phyloP scores from a whole-genome alignment of 92 coral and sea anemone genomes.

The Chrysogorgia sp. region DNA sequence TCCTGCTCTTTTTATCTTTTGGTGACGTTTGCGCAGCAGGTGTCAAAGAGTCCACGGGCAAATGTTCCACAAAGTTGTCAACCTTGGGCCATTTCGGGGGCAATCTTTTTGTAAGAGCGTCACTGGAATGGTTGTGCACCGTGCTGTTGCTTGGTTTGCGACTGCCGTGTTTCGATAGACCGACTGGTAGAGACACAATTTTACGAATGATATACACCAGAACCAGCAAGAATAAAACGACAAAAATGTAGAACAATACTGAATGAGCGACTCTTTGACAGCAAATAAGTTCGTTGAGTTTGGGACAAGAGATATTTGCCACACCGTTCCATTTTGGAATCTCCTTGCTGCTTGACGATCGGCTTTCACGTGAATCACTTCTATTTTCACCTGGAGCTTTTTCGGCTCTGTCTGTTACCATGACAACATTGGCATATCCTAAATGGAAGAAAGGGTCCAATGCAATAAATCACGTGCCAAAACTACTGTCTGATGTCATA shows the following conservation, averaged over 20 bases:
- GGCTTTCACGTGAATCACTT: constrained; percentile 5
- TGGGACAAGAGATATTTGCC: constrained; percentile 24
- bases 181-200: constrained; percentile 60
- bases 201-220: constrained; percentile 88
- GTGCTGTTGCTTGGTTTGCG: constrained; percentile 16
- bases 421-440: constrained; percentile 32
- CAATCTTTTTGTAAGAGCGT: neutral
- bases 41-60: neutral
- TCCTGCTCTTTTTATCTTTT: constrained; percentile 10
- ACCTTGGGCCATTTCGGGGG: constrained; percentile 37
- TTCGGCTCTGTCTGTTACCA: constrained; percentile 31
- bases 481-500: too few species aligned
- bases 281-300: constrained; percentile 72
- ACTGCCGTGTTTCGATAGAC: constrained; percentile 1
- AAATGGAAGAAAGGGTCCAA: neutral
- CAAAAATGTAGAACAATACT: constrained; percentile 83
- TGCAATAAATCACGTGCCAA: neutral
- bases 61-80: neutral
- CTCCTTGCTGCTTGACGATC: constrained; percentile 12
- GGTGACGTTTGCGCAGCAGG: neutral
- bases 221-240: constrained; percentile 72
- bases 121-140: neutral
- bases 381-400: neutral
- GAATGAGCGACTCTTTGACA: constrained; percentile 93
- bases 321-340: neutral